Evolutionary conservation across 2,888 invertebrate species (phyloP).

Genomic region (Acrobeloides nanus): DNA sequence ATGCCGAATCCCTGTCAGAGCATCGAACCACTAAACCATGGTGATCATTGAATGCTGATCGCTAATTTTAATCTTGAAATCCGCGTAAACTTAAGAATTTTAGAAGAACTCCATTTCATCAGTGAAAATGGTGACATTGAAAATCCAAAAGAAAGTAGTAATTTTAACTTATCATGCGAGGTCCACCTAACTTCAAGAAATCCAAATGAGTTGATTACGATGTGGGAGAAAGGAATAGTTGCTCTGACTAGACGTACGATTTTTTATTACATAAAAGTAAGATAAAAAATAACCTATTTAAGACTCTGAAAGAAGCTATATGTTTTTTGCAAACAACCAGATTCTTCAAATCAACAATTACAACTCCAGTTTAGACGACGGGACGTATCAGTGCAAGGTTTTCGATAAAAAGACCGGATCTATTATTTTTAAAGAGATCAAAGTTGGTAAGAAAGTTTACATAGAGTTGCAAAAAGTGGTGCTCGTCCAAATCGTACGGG

Average conservation of each 20-base stretch:
- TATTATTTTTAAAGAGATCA: constrained; percentile 16
- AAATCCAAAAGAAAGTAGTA: constrained; percentile 11
- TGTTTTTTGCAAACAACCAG: constrained; percentile 15
- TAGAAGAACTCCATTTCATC: constrained; percentile 17
- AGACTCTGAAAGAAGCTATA: constrained; percentile 17
- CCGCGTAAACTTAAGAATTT: neutral
- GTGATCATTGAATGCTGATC: neutral
- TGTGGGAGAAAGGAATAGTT: constrained; percentile 22
- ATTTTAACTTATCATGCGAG: constrained; percentile 15
- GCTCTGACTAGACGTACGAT: constrained; percentile 13
- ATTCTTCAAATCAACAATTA: constrained; percentile 14
- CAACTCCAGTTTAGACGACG: constrained; percentile 10
- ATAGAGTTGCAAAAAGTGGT: too few relatives aligned
- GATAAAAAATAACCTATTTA: neutral
- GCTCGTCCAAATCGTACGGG: too few relatives aligned
- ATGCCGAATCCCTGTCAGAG: too few relatives aligned
- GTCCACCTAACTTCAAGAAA: constrained; percentile 10
- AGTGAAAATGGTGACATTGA: constrained; percentile 13
- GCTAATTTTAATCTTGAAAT: neutral
- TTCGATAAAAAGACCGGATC: constrained; percentile 16
- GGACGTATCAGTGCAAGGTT: constrained; percentile 18
- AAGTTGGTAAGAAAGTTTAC: constrained; percentile 26
- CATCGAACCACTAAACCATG: too few relatives aligned
- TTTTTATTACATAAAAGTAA: neutral
- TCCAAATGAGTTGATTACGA: constrained; percentile 14